A percentile compares a stretch with the other conserved stretches of the same genome.
Evolutionary conservation across 64 coral and sea anemone genomes (phyloP).

Genomic region (Acropora yongei): DNA sequence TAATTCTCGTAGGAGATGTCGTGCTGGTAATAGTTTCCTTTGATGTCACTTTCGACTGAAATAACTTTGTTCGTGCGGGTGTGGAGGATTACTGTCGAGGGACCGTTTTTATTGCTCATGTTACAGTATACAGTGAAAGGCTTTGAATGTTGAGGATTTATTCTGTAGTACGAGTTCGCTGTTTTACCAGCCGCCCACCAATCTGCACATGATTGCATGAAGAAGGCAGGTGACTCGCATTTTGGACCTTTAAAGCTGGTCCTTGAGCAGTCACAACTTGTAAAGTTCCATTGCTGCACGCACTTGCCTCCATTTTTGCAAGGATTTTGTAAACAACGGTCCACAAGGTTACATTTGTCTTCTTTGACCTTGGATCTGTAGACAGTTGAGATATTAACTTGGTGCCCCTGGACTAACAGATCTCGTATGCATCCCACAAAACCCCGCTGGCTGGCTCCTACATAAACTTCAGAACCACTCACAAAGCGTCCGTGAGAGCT

Average conservation of each 20-base stretch:
- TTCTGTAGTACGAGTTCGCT: slow-evolving; percentile 53
- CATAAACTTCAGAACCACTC: slow-evolving; percentile 47
- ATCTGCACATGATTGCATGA: slow-evolving; percentile 80
- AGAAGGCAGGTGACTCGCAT: slow-evolving; percentile 67
- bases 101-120: slow-evolving; percentile 64
- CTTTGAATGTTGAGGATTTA: slow-evolving; percentile 51
- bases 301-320: slow-evolving; percentile 80
- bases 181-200: slow-evolving; percentile 68
- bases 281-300: slow-evolving; percentile 18
- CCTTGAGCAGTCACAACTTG: slow-evolving; percentile 59
- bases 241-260: slow-evolving; percentile 58
- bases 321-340: slow-evolving; percentile 84
- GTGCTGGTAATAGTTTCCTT: slow-evolving; percentile 16
- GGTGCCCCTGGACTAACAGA: slow-evolving; percentile 57
- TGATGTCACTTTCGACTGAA: slow-evolving; percentile 37
- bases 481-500: slow-evolving; percentile 43
- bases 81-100: slow-evolving; percentile 77
- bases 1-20: not conserved
- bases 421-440: slow-evolving; percentile 89
- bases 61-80: slow-evolving; percentile 23
- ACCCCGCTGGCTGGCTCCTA: slow-evolving; percentile 50
- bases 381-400: slow-evolving; percentile 19
- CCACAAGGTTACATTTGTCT: slow-evolving; percentile 34
- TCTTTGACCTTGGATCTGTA: slow-evolving; percentile 5
- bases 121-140: slow-evolving; percentile 78